Evolutionary conservation across 1,140 invertebrate genomes (phyloP).

Genomic region (Leucophenga varia): DNA sequence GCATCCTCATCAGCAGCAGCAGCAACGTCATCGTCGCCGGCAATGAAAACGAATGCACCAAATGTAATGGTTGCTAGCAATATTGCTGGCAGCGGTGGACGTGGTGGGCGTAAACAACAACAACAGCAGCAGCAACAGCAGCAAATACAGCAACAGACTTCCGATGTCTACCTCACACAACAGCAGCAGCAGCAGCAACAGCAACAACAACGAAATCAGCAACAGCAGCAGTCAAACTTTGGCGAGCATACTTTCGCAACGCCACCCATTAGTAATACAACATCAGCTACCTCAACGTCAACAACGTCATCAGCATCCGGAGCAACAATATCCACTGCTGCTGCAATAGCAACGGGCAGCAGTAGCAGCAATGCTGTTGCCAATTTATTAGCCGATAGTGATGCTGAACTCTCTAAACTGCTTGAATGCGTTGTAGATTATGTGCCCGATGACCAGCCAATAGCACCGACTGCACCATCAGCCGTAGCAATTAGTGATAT

Average conservation of each 20-base stretch:
- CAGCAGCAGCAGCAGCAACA: slow-evolving; percentile 36
- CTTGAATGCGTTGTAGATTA: slow-evolving; percentile 83
- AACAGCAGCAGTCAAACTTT: slow-evolving; percentile 28
- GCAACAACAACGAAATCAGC: slow-evolving; percentile 34
- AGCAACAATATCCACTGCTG: slow-evolving; percentile 23
- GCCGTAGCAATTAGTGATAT: slow-evolving; percentile 83
- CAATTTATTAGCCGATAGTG: slow-evolving; percentile 54
- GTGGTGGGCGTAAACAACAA: slow-evolving; percentile 46
- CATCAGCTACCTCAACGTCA: slow-evolving; percentile 47
- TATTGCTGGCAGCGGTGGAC: slow-evolving; percentile 38
- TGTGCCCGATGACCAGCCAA: slow-evolving; percentile 62
- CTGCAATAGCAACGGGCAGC: slow-evolving; percentile 23
- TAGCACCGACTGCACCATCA: slow-evolving; percentile 56
- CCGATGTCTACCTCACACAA: slow-evolving; percentile 62
- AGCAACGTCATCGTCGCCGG: not conserved
- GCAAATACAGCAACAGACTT: slow-evolving; percentile 49
- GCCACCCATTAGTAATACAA: slow-evolving; percentile 21
- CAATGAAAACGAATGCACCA: slow-evolving; percentile 18
- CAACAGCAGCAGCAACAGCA: slow-evolving; percentile 32
- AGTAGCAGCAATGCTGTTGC: slow-evolving; percentile 20
- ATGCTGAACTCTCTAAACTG: slow-evolving; percentile 76
- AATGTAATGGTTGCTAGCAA: slow-evolving; percentile 26
- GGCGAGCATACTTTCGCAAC: slow-evolving; percentile 13
- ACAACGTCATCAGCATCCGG: slow-evolving; percentile 26
- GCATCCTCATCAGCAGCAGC: not conserved